Conservation (phyloP, 2,113 vertebrate genomes). For the Scatophagus argus region DNA sequence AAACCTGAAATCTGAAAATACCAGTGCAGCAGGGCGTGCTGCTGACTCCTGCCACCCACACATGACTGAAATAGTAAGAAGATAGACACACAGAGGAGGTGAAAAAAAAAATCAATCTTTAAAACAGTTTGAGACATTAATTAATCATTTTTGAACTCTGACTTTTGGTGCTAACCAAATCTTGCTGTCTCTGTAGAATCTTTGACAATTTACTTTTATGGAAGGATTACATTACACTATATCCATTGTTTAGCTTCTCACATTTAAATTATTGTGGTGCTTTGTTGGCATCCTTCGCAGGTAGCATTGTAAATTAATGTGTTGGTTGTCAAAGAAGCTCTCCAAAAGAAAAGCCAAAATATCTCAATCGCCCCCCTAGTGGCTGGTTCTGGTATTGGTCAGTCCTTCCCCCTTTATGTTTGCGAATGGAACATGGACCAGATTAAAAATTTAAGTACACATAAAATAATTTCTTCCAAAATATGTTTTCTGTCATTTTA, state of each 20-base stretch:
- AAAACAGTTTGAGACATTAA: background rate
- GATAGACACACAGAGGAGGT: constrained; percentile 11
- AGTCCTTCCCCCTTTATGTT: too few species aligned
- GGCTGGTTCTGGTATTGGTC: too few species aligned
- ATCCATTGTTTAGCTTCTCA: background rate
- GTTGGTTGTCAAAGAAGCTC: too few species aligned
- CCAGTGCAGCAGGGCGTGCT: constrained; percentile 37
- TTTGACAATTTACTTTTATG: too few species aligned
- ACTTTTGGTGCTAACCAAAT: background rate
- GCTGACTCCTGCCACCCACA: constrained; percentile 51
- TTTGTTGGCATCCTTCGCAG: background rate
- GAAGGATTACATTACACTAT: too few species aligned
- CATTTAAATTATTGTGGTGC: background rate
- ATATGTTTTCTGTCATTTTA: too few species aligned
- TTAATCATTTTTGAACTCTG: background rate
- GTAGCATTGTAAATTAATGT: background rate
- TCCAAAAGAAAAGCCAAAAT: too few species aligned
- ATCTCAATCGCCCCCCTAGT: too few species aligned
- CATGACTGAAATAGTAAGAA: constrained; percentile 42
- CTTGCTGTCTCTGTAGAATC: background rate
- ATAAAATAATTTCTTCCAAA: too few species aligned
- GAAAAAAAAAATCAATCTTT: background rate
- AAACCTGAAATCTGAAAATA: constrained; percentile 68
- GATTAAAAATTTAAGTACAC: too few species aligned
- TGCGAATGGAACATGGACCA: too few species aligned